Conservation (phyloP, 2,888 invertebrate genomes). For the Liopterus haemorrhoidalis region DNA sequence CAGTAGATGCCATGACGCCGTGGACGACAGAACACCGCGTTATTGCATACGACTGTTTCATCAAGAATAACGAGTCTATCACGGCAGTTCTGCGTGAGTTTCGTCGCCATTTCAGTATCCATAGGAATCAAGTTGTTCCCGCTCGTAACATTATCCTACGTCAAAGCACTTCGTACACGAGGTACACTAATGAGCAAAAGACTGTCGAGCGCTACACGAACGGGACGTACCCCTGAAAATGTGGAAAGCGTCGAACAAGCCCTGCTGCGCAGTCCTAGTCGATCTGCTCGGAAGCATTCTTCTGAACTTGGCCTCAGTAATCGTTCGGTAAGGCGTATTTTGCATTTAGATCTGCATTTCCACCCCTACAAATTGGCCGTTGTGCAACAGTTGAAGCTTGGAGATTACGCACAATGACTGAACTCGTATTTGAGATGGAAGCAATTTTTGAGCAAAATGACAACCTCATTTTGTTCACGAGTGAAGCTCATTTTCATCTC, state of each 20-base stretch:
- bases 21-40: too few species aligned
- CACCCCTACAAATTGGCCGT: conserved; percentile 14
- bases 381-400: conserved; percentile 17
- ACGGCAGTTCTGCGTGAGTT: too few species aligned
- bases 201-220: conserved; percentile 14
- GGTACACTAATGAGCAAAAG: conserved; percentile 7
- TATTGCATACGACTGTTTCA: too few species aligned
- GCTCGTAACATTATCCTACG: too few species aligned
- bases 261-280: conserved; percentile 18
- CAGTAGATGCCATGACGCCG: too few species aligned
- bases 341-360: conserved; percentile 33
- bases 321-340: conserved; percentile 33
- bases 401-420: conserved; percentile 11
- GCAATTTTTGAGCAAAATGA: conserved; percentile 19
- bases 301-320: conserved; percentile 12
- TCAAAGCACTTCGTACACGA: too few species aligned
- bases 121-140: too few species aligned
- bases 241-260: too few species aligned
- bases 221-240: conserved; percentile 18
- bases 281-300: conserved; percentile 18
- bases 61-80: too few species aligned
- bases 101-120: too few species aligned
- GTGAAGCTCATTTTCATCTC: conserved; percentile 12
- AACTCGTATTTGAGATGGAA: conserved; percentile 13
- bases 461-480: conserved; percentile 15